Evolutionary conservation across 2,888 invertebrate species (phyloP).

Genomic region (Copidosoma aretas): DNA sequence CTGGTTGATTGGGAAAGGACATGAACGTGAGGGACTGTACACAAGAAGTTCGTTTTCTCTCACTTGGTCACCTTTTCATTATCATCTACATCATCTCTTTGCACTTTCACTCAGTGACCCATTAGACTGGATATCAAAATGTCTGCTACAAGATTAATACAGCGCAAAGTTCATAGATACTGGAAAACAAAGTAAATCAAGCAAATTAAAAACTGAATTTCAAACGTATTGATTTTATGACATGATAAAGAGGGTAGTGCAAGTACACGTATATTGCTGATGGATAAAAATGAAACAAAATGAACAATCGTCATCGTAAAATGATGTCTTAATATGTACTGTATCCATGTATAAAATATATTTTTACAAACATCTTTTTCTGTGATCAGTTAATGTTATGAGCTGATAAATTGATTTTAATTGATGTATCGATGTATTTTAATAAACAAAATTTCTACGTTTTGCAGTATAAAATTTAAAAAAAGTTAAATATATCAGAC

Average conservation of each 20-base stretch:
- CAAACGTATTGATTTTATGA: constrained; percentile 1
- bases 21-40: constrained; percentile 11
- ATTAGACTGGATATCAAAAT: constrained; percentile 24
- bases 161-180: constrained; percentile 37
- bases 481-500: too few relatives aligned
- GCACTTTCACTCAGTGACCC: constrained; percentile 16
- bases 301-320: too few relatives aligned
- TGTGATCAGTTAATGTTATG: too few relatives aligned
- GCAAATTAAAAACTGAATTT: constrained; percentile 19
- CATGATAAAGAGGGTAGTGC: constrained; percentile 1
- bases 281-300: too few relatives aligned
- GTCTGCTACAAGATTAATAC: constrained; percentile 30
- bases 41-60: constrained; percentile 23
- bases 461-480: too few relatives aligned
- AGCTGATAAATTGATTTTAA: too few relatives aligned
- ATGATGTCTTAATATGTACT: too few relatives aligned
- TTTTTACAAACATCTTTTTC: too few relatives aligned
- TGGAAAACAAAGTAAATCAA: constrained; percentile 37
- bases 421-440: too few relatives aligned
- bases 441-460: too few relatives aligned
- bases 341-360: too few relatives aligned
- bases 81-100: constrained; percentile 1
- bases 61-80: neutral
- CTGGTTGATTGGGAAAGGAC: constrained; percentile 18
- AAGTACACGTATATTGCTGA: neutral